Evolutionary conservation across 2,888 invertebrate genomes (phyloP).

Genomic region (Herminia tarsipennalis): DNA sequence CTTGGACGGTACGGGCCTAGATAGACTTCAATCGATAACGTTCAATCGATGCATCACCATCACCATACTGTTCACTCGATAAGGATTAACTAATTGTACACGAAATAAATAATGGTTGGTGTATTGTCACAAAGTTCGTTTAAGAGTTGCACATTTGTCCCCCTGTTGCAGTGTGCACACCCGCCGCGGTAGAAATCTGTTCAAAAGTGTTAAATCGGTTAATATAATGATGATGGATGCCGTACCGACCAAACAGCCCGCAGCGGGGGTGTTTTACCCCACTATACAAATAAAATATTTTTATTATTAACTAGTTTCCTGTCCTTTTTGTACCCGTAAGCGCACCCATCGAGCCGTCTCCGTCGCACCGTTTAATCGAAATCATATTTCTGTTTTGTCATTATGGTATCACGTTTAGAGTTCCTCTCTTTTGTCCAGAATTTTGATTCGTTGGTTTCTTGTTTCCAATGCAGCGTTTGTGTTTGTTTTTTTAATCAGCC

Average conservation of each 20-base stretch:
- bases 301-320: conserved; percentile 80
- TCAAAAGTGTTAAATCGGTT: conserved; percentile 86
- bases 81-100: conserved; percentile 45
- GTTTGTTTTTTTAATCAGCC: conserved; percentile 63
- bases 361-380: conserved; percentile 81
- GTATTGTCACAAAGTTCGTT: conserved; percentile 26
- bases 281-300: conserved; percentile 85
- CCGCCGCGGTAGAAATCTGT: conserved; percentile 78
- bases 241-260: conserved; percentile 80
- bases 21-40: conserved; percentile 54
- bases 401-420: conserved; percentile 83
- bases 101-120: conserved; percentile 42
- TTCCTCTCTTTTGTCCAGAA: conserved; percentile 82
- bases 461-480: conserved; percentile 75
- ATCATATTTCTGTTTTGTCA: conserved; percentile 86
- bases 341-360: conserved; percentile 58
- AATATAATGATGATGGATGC: conserved; percentile 85
- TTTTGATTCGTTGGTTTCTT: conserved; percentile 80
- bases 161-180: conserved; percentile 44
- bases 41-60: conserved; percentile 55
- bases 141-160: conserved; percentile 48
- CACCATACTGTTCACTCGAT: conserved; percentile 36
- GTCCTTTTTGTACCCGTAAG: conserved; percentile 67
- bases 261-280: conserved; percentile 85
- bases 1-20: conserved; percentile 56